Evolutionary conservation across 2,888 invertebrate species (phyloP).

Genomic region (Drosophila demipolita): DNA sequence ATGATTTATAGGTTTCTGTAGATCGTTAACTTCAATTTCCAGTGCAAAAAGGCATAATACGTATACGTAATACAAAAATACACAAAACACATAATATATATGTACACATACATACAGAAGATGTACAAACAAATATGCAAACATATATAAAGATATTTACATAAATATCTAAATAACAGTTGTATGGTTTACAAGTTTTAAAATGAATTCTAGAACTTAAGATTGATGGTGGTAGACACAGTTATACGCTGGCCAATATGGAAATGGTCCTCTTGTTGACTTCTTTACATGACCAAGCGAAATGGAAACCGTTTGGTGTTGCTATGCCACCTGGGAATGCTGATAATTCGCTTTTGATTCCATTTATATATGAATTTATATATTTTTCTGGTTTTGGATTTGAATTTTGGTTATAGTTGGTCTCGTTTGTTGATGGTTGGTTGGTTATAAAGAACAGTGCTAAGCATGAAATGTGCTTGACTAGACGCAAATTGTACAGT

Average conservation of each 20-base stretch:
- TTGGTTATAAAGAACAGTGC: conserved; percentile 44
- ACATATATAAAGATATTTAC: conserved; percentile 10
- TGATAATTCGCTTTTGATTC: conserved; percentile 2
- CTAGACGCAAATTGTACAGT: conserved; percentile 37
- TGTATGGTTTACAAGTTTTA: conserved; percentile 26
- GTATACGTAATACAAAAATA: conserved; percentile 50
- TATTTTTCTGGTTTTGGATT: conserved; percentile 6
- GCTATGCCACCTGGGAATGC: conserved; percentile 26
- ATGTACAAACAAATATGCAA: conserved; percentile 13
- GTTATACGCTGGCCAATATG: not conserved
- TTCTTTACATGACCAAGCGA: conserved; percentile 3
- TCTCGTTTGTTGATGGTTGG: conserved; percentile 35
- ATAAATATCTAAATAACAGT: conserved; percentile 24
- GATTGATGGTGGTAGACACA: not conserved
- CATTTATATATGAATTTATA: not conserved
- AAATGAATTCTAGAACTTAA: conserved; percentile 26
- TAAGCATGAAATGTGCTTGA: conserved; percentile 50
- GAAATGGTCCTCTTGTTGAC: not conserved
- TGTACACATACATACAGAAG: conserved; percentile 22
- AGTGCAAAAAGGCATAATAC: conserved; percentile 60
- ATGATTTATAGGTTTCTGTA: conserved; percentile 22
- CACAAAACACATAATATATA: conserved; percentile 25
- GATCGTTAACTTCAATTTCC: conserved; percentile 48
- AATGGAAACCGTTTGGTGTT: conserved; percentile 19
- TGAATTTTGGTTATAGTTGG: conserved; percentile 30